Conservation (phyloP, 2,113 vertebrate species). For the Zapornia atra region DNA sequence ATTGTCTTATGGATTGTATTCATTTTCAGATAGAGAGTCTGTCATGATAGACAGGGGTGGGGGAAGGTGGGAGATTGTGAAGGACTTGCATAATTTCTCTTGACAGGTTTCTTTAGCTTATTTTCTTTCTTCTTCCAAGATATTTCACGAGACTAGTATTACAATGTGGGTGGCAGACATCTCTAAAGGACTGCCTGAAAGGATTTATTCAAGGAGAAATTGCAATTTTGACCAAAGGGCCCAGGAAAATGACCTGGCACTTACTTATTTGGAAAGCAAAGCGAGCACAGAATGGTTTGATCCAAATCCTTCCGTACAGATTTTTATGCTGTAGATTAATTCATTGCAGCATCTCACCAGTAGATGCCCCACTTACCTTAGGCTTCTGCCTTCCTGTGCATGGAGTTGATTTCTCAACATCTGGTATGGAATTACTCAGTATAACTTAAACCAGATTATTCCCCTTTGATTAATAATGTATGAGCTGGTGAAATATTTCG, state of each 20-base stretch:
- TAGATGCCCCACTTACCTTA: slow-evolving; percentile 44
- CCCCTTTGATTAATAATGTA: neutral
- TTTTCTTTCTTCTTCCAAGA: neutral
- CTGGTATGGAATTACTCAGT: neutral
- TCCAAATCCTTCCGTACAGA: too few species aligned
- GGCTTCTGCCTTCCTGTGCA: neutral
- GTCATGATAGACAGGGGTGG: fast-evolving
- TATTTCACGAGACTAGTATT: neutral
- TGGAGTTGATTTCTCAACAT: neutral
- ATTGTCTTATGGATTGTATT: neutral
- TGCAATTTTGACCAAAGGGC: neutral
- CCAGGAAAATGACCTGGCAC: neutral
- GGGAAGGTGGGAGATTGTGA: neutral
- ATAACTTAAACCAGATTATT: neutral
- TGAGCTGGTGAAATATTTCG: neutral
- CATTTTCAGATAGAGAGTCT: neutral
- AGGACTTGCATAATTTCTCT: neutral
- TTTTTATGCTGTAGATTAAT: neutral
- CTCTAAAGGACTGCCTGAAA: neutral
- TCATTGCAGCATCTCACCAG: neutral
- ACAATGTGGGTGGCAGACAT: neutral
- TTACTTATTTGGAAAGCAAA: neutral
- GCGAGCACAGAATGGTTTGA: neutral
- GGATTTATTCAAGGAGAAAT: neutral
- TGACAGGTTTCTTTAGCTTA: neutral